Evolutionary conservation across 1,140 invertebrate species (phyloP).

Genomic region (Zaprionus ghesquierei): DNA sequence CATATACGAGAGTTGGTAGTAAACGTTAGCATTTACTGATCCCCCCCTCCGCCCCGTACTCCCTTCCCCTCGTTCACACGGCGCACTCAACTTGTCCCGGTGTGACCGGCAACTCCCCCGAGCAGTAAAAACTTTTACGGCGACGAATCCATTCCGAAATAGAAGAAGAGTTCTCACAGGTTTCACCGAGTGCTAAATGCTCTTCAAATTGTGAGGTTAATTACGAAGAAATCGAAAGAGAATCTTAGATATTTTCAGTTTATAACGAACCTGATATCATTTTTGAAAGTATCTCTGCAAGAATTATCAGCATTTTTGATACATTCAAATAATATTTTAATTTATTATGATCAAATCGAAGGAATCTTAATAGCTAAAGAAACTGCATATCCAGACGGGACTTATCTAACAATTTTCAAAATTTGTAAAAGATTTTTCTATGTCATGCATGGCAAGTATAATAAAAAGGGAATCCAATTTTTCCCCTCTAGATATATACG

Average conservation of each 20-base stretch:
- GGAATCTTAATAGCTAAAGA: background rate
- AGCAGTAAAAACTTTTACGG: constrained; percentile 72
- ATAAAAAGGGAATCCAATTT: background rate
- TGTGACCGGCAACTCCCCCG: constrained; percentile 52
- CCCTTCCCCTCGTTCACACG: background rate
- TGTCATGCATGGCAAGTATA: no score
- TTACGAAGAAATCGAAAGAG: background rate
- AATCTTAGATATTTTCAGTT: background rate
- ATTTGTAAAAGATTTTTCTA: background rate
- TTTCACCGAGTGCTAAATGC: background rate
- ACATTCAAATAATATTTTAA: no score
- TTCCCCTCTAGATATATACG: background rate
- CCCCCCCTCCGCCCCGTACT: background rate
- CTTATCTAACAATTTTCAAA: no score
- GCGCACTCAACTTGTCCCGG: background rate
- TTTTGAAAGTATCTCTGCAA: no score
- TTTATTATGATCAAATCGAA: no score
- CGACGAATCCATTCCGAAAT: constrained; percentile 31
- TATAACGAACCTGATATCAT: no score
- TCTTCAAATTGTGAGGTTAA: background rate
- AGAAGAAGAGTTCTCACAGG: background rate
- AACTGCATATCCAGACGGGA: background rate
- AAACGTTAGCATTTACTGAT: constrained; percentile 69
- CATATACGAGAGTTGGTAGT: constrained; percentile 66
- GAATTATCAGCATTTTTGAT: no score